A percentile compares a stretch with the other conserved stretches of the same genome.
Evolutionary conservation across 2,888 invertebrate genomes (phyloP).

Genomic region (Pelosia muscerda): DNA sequence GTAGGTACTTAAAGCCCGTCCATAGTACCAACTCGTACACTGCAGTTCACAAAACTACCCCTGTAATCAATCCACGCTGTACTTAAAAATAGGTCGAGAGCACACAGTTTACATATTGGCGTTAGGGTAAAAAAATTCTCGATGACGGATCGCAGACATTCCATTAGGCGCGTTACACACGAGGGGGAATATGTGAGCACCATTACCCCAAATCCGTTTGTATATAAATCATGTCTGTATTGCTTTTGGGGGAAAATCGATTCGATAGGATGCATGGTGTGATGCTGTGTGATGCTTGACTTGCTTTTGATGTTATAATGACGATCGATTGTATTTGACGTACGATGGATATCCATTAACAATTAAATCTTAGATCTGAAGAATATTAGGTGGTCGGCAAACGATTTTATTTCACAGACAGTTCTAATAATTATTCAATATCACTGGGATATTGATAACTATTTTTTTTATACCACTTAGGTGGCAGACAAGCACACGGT

Average conservation of each 20-base stretch:
- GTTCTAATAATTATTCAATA: too few relatives aligned
- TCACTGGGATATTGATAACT: too few relatives aligned
- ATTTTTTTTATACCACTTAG: too few relatives aligned
- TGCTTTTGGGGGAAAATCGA: conserved; percentile 40
- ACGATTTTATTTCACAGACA: too few relatives aligned
- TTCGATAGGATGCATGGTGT: conserved; percentile 22
- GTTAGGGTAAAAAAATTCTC: conserved; percentile 37
- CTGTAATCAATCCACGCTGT: neutral
- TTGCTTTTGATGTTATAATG: conserved; percentile 1
- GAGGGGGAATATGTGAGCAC: conserved; percentile 53
- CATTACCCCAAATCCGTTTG: conserved; percentile 57
- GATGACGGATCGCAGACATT: conserved; percentile 56
- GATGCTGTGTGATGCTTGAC: neutral
- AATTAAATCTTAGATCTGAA: neutral
- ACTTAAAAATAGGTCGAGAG: conserved; percentile 32
- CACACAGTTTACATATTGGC: conserved; percentile 45
- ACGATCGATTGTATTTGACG: neutral
- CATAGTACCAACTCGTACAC: neutral
- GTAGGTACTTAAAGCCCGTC: too few relatives aligned
- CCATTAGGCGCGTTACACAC: conserved; percentile 55
- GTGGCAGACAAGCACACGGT: too few relatives aligned
- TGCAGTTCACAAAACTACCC: neutral
- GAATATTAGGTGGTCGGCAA: too few relatives aligned
- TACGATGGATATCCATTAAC: neutral
- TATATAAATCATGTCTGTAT: conserved; percentile 55